These are phyloP conservation scores for Alouatta palliata DNA, from an alignment of 2,113 vertebrate species.

Conservation along the genomic window DNA sequence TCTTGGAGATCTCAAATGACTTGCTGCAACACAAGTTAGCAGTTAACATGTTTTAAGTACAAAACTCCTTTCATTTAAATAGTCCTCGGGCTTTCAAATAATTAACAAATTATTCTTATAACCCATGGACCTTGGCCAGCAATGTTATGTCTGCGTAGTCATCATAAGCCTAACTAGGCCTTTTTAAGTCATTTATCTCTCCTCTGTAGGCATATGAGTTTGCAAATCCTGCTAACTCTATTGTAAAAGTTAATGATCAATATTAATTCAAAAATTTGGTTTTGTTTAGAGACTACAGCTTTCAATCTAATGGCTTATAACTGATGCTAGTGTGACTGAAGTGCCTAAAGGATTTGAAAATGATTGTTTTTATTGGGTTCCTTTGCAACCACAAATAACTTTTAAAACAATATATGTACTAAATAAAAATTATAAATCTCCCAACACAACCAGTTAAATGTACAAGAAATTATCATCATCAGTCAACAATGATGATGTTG, in stretches of 20 bases:
- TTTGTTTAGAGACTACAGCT: conserved; percentile 18
- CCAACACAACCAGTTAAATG: conserved; percentile 32
- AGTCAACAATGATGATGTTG: conserved; percentile 14
- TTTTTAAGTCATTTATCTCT: conserved; percentile 26
- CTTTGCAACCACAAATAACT: conserved; percentile 24
- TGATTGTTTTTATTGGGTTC: not conserved
- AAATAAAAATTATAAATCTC: conserved; percentile 36
- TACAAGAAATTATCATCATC: not conserved
- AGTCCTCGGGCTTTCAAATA: conserved; percentile 44
- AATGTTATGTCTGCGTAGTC: not conserved
- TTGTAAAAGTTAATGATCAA: not conserved
- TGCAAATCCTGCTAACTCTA: not conserved
- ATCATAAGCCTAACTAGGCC: not conserved
- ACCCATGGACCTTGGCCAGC: not conserved
- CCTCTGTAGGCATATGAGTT: not conserved
- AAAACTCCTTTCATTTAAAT: not conserved
- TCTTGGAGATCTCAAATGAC: not conserved
- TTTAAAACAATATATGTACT: not conserved
- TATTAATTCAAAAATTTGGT: not conserved
- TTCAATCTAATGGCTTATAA: not conserved
- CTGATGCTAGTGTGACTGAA: not conserved
- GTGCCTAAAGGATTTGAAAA: not conserved
- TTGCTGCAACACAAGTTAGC: not conserved
- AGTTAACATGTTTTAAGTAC: conserved; percentile 26
- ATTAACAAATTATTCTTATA: conserved; percentile 36